Evolutionary conservation across 2,888 invertebrate species (phyloP), one percentile per base, ranked within the genome.

Genomic region (Microctonus brassicae): DNA sequence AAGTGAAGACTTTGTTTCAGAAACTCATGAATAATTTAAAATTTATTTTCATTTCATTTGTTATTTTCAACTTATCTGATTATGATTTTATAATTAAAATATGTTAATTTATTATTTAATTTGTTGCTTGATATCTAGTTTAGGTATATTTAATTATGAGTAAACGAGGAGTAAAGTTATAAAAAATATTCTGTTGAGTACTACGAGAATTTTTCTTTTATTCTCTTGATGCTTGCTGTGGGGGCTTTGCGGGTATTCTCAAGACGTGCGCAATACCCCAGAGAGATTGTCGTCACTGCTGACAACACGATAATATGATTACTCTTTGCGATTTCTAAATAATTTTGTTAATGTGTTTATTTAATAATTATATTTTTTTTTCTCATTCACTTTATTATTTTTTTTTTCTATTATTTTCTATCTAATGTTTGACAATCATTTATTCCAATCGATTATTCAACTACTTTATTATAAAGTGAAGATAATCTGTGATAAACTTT

Each of bases 281-380:
- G 61, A 39, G 61, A 61, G 39, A 39, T 13, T 61, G 17, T 39
- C n/a, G 24, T 24, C 36, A 39, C 13, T 24, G 24, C 20, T 36
- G 39, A 42, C 61, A 24, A 47, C 17, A 17, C 24, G 13, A 13
- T 61, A 61, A 61, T 61, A 36, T 39, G 61, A 61, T 61, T 61
- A 61, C n/a, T 39, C 17, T 24, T 24, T 24, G 7, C 24, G 22
- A 39, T 36, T 39, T 10, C 24, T 17, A 24, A 36, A 61, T 39
- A 39, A 61, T 61, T 61, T 61, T 24, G 61, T 61, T 34, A 61
- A 61, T 61, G 34, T 61, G 61, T 61, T 61, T 61, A 22, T n/a
- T n/a, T n/a, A 17, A n/a, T 3, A 11, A 11, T 61, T 17, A 7
- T 20, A 47, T 47, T n/a, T 17, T 13, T 47, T 47, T 47, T 47